phyloP scores from a whole-genome alignment of 1,140 invertebrate genomes.

The Ditylenchus dipsaci region DNA sequence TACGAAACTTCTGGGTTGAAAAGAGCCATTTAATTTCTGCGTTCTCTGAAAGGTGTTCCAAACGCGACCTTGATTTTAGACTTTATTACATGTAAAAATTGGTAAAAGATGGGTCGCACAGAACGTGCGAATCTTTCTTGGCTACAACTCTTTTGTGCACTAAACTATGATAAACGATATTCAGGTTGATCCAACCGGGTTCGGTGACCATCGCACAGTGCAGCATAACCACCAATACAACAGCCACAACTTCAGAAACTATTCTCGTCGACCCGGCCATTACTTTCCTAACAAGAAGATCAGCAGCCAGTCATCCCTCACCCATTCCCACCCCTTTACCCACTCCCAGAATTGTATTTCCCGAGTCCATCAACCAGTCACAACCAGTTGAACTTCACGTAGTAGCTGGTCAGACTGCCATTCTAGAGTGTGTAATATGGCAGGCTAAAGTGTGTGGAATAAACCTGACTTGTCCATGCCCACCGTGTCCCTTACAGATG shows the following conservation, averaged over 20 bases:
- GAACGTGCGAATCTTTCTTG: no score
- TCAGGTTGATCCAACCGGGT: slow-evolving; percentile 14
- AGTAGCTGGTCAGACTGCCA: slow-evolving; percentile 36
- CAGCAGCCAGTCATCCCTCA: neutral
- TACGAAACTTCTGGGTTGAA: no score
- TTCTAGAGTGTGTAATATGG: slow-evolving; percentile 47
- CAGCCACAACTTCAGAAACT: neutral
- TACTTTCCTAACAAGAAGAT: neutral
- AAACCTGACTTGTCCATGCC: slow-evolving; percentile 39
- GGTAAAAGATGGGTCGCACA: no score
- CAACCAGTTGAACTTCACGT: slow-evolving; percentile 37
- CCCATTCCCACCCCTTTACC: slow-evolving; percentile 7
- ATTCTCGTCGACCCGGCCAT: neutral
- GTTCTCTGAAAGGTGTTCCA: no score
- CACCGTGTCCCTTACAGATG: slow-evolving; percentile 37
- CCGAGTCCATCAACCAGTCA: slow-evolving; percentile 17
- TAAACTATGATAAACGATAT: no score
- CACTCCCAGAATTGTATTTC: slow-evolving; percentile 28
- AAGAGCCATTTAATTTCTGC: no score
- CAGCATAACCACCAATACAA: slow-evolving; percentile 3
- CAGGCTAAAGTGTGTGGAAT: slow-evolving; percentile 41
- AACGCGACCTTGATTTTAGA: no score
- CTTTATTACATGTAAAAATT: no score
- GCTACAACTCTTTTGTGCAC: no score
- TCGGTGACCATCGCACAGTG: neutral